Conservation (phyloP, 2,113 vertebrate species). For the Eptesicus fuscus region DNA sequence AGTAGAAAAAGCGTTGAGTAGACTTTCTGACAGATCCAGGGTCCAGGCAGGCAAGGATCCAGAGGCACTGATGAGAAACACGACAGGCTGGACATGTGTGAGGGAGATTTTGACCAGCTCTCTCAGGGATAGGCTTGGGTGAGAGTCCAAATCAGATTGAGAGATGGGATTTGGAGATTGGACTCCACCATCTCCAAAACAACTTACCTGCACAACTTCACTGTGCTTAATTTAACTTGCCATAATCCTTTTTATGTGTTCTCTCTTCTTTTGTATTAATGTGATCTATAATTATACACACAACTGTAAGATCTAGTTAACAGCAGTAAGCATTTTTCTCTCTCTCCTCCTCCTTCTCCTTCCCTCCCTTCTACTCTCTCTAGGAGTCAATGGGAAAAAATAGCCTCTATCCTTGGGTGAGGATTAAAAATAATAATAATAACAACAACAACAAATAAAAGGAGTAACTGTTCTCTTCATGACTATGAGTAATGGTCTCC, state of each 20-base stretch:
- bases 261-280: background rate
- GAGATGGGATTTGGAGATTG: background rate
- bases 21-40: background rate
- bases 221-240: background rate
- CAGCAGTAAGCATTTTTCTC: background rate
- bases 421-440: no score
- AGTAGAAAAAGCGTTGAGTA: background rate
- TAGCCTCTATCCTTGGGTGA: no score
- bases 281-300: background rate
- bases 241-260: background rate
- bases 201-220: background rate
- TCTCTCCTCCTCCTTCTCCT: background rate
- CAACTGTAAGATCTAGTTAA: background rate
- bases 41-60: background rate
- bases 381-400: background rate
- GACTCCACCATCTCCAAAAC: background rate
- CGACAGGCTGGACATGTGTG: background rate
- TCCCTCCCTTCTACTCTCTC: background rate
- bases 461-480: background rate
- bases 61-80: background rate
- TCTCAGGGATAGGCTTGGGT: background rate
- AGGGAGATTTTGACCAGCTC: background rate
- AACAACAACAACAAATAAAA: background rate
- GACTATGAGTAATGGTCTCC: background rate
- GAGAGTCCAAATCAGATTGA: background rate